These are phyloP conservation scores for Erebia palarica DNA, from an alignment of 2,888 invertebrate species.

Conservation along the genomic window DNA sequence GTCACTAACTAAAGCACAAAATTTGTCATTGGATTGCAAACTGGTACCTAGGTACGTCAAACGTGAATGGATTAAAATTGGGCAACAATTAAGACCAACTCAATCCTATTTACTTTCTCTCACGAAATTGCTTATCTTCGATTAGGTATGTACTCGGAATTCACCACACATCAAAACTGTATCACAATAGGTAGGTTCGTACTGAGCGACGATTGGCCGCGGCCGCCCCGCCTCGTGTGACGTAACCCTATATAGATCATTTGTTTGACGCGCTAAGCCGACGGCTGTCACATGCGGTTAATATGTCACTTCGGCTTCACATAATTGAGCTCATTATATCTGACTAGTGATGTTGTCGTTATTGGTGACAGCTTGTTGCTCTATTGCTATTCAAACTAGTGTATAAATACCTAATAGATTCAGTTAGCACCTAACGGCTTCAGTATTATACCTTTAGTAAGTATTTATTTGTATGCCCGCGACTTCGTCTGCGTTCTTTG, in stretches of 20 bases:
- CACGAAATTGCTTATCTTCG: not conserved
- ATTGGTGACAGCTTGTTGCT: not conserved
- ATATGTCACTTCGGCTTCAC: conserved; percentile 9
- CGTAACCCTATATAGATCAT: conserved; percentile 49
- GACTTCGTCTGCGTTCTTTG: too few species aligned
- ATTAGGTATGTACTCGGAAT: conserved; percentile 11
- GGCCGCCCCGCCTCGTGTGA: conserved; percentile 67
- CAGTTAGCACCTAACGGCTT: too few species aligned
- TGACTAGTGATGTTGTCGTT: not conserved
- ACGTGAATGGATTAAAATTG: too few species aligned
- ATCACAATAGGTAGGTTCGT: conserved; percentile 43
- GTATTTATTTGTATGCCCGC: too few species aligned
- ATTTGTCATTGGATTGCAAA: too few species aligned
- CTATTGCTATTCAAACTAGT: too few species aligned
- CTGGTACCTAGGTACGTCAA: too few species aligned
- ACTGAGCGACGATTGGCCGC: conserved; percentile 69
- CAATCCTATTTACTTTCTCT: not conserved
- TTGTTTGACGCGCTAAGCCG: conserved; percentile 23
- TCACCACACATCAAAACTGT: conserved; percentile 34
- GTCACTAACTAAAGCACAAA: too few species aligned
- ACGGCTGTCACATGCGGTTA: conserved; percentile 13
- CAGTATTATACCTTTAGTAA: too few species aligned
- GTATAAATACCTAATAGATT: too few species aligned
- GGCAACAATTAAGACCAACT: too few species aligned
- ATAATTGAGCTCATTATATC: not conserved